Evolutionary conservation across 2,797 vertebrate species (phyloP).

Genomic region (Fratercula arctica): DNA sequence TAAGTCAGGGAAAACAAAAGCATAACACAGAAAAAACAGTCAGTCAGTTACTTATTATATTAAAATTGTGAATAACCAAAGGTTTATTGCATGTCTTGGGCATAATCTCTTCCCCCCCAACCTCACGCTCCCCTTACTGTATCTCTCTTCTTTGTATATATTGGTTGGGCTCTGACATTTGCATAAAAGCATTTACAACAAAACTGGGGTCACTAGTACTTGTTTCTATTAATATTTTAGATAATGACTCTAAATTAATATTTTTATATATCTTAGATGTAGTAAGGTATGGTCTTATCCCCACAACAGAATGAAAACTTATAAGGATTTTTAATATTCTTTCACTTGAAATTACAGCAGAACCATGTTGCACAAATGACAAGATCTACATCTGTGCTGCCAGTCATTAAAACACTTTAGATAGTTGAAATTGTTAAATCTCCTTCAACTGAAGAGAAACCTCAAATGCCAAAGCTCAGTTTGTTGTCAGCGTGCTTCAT

Average conservation of each 20-base stretch:
- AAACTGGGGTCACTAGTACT: background rate
- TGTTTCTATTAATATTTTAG: background rate
- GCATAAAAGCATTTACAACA: background rate
- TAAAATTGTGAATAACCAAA: background rate
- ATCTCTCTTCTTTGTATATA: background rate
- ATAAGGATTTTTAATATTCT: background rate
- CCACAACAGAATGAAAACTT: background rate
- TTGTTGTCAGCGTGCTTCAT: constrained; percentile 51
- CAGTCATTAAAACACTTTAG: constrained; percentile 72
- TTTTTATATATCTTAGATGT: background rate
- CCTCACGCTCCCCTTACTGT: fast-evolving
- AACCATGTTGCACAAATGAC: background rate
- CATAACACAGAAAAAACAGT: background rate
- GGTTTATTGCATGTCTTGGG: background rate
- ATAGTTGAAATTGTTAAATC: constrained; percentile 71
- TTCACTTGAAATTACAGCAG: constrained; percentile 3
- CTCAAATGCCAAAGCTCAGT: constrained; percentile 42
- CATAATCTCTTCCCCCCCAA: background rate
- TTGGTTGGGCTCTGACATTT: background rate
- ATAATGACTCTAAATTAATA: background rate
- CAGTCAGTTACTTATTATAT: background rate
- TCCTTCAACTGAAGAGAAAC: constrained; percentile 69
- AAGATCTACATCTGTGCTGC: constrained; percentile 71
- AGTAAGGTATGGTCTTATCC: background rate
- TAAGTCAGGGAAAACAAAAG: background rate